Percentiles rank a stretch among this genome's conserved stretches.
These are phyloP conservation scores for Oryzias woworae DNA, from an alignment of 2,113 vertebrate species.

Conservation along the genomic window DNA sequence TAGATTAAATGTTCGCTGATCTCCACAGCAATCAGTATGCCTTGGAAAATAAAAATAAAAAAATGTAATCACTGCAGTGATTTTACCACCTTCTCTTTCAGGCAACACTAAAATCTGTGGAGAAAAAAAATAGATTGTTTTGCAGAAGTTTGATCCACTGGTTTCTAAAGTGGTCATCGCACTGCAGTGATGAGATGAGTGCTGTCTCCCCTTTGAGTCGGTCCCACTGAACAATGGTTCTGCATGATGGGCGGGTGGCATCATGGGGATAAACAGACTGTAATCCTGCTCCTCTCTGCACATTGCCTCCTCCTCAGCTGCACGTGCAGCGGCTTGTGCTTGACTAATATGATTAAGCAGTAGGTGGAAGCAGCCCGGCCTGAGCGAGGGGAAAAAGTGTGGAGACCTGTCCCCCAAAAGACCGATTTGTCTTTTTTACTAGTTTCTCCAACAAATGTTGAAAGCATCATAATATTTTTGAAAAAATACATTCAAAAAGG, in stretches of 20 bases:
- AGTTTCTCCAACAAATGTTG: constrained; percentile 39
- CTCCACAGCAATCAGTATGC: too few relatives aligned
- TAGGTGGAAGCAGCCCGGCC: constrained; percentile 38
- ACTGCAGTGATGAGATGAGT: constrained; percentile 12
- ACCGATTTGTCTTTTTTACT: constrained; percentile 7
- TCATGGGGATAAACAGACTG: constrained; percentile 59
- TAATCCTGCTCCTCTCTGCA: constrained; percentile 66
- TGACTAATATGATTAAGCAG: constrained; percentile 72
- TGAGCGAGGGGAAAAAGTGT: constrained; percentile 28
- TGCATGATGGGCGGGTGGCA: constrained; percentile 40
- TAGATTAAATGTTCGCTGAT: too few relatives aligned
- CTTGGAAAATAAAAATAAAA: too few relatives aligned
- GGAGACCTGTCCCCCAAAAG: constrained; percentile 28
- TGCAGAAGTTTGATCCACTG: background rate
- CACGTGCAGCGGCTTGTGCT: constrained; percentile 47
- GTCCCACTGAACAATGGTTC: constrained; percentile 51
- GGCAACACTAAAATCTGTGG: too few relatives aligned
- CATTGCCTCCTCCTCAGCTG: constrained; percentile 46
- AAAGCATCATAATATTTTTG: constrained; percentile 65
- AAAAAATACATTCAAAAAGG: constrained; percentile 61
- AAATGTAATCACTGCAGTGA: too few relatives aligned
- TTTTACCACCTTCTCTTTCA: too few relatives aligned
- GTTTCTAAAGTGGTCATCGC: background rate
- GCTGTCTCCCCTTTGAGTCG: constrained; percentile 33
- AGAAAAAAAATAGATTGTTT: background rate